Evolutionary conservation across 2,797 vertebrate species (phyloP).

Genomic region (Monodelphis domestica): DNA sequence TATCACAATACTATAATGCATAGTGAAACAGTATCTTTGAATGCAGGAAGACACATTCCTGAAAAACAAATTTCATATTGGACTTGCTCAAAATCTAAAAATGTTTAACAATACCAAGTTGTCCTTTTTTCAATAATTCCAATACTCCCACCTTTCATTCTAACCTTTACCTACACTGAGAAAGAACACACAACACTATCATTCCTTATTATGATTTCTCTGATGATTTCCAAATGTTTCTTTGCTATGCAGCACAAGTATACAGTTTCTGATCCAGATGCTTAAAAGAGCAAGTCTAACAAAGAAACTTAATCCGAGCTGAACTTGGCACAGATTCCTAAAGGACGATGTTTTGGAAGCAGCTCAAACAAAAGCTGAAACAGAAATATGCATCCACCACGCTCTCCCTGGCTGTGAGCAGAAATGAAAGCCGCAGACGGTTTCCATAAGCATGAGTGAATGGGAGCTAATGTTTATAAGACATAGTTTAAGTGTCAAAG

Average conservation of each 20-base stretch:
- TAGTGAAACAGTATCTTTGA: conserved; percentile 5
- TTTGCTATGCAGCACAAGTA: conserved; percentile 79
- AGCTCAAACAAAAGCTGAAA: conserved; percentile 86
- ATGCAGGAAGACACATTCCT: conserved; percentile 45
- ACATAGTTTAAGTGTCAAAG: conserved; percentile 74
- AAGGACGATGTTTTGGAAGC: conserved; percentile 86
- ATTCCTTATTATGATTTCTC: conserved; percentile 79
- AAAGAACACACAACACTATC: conserved; percentile 76
- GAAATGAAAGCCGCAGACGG: conserved; percentile 84
- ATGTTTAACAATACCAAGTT: conserved; percentile 66
- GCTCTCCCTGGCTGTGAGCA: conserved; percentile 82
- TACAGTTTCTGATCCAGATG: conserved; percentile 87
- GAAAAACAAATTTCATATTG: neutral
- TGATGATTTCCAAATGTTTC: conserved; percentile 89
- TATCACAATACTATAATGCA: conserved; percentile 52
- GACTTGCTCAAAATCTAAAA: conserved; percentile 37
- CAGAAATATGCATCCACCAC: conserved; percentile 83
- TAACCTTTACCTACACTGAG: conserved; percentile 59
- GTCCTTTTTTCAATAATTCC: conserved; percentile 49
- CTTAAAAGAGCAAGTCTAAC: conserved; percentile 85
- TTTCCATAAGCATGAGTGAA: conserved; percentile 85
- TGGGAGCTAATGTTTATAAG: conserved; percentile 83
- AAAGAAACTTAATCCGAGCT: conserved; percentile 87
- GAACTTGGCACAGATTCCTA: conserved; percentile 85
- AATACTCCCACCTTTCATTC: conserved; percentile 58